Base-by-base conservation (phyloP, 1,140 invertebrate genomes). In the Nasonia giraulti region DNA sequence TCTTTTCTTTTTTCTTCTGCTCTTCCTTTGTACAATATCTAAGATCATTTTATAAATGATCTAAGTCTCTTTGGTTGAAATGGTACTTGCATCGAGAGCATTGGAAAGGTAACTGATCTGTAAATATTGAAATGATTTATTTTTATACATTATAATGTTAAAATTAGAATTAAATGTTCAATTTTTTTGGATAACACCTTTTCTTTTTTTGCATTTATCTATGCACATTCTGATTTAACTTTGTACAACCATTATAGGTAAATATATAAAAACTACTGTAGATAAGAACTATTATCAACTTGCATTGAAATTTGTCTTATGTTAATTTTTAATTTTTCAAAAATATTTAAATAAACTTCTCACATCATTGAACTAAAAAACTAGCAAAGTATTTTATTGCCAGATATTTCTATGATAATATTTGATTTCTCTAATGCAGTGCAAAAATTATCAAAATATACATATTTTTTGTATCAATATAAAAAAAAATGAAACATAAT, bases 1-100 rank as follows among this genome's bases (percentile, higher is more conserved):
- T 86, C 76, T 79, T 83, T 83, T 83, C 20, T 50, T 74, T 83
- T 86, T 86, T 50, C 68, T 83, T 86, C 27, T 79, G 14, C n/a
- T 79, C 31, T 83, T 86, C 27, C 69, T 73, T 55, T 80, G 68
- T 31, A 83, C 7, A 79, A 86, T 79, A 62, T 71, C 69, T 79
- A 83, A 44, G 68, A 82, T 83, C 85, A 86, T 86, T 82, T 86
- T 86, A 86, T 75, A 68, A 86, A 86, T 31, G 75, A 83, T 82
- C 80, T 23, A 17, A 79, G 14, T 74, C 47, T 83, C 69, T 82
- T 85, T 82, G 47, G 80, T 79, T 85, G 68, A 85, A 85, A 85
- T 82, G 62, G 84, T 76, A 79, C 82, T 82, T 80, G 80, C 62
- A 82, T 85, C 20, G 31, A 73, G 4, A 85, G 33, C 74, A 85